Percentiles rank a stretch among this genome's conserved stretches.
Conservation (phyloP, 1,140 invertebrate species). For the Rhysida immarginata region DNA sequence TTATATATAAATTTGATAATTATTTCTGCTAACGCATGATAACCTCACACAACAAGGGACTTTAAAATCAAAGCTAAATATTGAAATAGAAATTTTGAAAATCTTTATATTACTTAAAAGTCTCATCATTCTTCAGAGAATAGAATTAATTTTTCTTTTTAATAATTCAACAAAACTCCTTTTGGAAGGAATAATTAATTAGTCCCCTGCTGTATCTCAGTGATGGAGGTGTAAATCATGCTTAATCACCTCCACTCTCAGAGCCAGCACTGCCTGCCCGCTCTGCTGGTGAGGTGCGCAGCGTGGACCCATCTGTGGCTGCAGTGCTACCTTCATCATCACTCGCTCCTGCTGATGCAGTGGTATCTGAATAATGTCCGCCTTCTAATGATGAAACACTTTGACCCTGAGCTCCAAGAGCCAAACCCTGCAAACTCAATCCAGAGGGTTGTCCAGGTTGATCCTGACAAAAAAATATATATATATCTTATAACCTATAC, state of each 20-base stretch:
- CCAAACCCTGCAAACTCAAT: constrained; percentile 12
- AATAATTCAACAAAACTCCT: no score
- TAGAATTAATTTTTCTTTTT: no score
- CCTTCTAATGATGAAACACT: constrained; percentile 23
- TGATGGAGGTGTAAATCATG: no score
- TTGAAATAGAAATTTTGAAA: no score
- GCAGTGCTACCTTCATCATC: constrained; percentile 53
- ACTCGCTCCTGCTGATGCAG: constrained; percentile 65
- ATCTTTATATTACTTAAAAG: no score
- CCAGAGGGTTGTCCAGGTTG: constrained; percentile 24
- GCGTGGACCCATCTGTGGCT: constrained; percentile 6
- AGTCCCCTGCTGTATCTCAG: no score
- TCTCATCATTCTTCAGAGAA: no score
- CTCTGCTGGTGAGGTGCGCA: constrained; percentile 4
- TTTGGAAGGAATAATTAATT: no score
- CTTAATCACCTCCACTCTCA: background rate
- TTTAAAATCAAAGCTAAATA: no score
- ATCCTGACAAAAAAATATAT: constrained; percentile 12
- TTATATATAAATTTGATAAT: no score
- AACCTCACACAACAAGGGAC: no score
- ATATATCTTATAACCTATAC: background rate
- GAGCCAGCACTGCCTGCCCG: background rate
- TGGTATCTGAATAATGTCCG: constrained; percentile 57
- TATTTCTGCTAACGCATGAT: no score
- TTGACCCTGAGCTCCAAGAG: constrained; percentile 13